Evolutionary conservation across 2,113 vertebrate genomes (phyloP).

Genomic region (Heterotilapia buettikoferi): DNA sequence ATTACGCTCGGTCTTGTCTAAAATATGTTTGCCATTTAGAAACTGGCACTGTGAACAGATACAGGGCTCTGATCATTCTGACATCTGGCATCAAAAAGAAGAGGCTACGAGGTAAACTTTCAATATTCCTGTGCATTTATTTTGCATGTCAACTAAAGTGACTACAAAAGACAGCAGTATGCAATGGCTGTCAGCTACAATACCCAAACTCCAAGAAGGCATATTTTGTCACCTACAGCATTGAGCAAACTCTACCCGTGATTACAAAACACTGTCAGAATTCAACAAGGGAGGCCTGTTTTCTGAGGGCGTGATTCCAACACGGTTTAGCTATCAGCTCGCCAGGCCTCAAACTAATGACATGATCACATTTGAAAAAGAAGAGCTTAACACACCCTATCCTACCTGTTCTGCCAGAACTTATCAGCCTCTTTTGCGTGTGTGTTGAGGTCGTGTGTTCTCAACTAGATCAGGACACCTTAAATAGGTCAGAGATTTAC

Average conservation of each 20-base stretch:
- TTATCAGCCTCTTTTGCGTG: not conserved
- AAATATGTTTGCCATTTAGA: not conserved
- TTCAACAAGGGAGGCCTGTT: not conserved
- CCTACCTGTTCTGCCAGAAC: not conserved
- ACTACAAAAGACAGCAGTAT: not conserved
- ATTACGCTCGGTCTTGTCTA: not conserved
- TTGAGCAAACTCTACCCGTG: not conserved
- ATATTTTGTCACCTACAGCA: not conserved
- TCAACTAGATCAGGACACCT: not conserved
- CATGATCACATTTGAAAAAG: not conserved
- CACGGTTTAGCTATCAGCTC: not conserved
- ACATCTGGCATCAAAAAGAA: not conserved
- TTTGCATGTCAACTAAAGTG: not conserved
- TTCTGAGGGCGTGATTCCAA: not conserved
- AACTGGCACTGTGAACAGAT: not conserved
- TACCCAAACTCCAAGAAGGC: not conserved
- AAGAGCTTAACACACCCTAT: not conserved
- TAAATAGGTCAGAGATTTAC: conserved; percentile 46
- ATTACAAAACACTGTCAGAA: not conserved
- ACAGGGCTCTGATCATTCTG: not conserved
- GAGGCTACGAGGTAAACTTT: not conserved
- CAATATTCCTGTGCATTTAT: not conserved
- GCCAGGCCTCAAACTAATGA: not conserved
- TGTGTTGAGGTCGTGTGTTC: not conserved
- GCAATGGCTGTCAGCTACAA: not conserved